Evolutionary conservation across 1,140 invertebrate genomes (phyloP).

Genomic region (Dryas iulia): DNA sequence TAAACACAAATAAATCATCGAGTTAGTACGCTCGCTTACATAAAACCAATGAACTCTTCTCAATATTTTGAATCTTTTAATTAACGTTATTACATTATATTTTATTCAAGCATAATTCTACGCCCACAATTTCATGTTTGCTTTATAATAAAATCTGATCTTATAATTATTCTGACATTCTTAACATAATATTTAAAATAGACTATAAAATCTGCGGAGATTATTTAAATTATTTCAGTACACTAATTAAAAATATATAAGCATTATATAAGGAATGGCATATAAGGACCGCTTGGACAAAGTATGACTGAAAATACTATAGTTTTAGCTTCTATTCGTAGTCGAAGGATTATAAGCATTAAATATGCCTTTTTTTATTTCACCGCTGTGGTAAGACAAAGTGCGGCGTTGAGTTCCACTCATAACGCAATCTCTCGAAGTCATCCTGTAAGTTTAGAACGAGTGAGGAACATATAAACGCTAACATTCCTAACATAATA

Average conservation of each 20-base stretch:
- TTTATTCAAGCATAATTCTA: conserved; percentile 1
- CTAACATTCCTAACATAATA: too few relatives aligned
- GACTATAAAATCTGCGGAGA: neutral
- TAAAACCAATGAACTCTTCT: neutral
- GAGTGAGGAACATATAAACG: too few relatives aligned
- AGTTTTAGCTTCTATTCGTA: too few relatives aligned
- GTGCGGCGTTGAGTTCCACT: too few relatives aligned
- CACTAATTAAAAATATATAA: neutral
- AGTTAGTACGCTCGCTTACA: neutral
- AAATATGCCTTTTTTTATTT: too few relatives aligned
- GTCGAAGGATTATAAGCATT: too few relatives aligned
- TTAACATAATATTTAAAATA: neutral
- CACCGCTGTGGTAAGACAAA: too few relatives aligned
- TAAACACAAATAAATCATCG: neutral
- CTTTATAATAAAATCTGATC: conserved; percentile 2
- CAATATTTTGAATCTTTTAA: conserved; percentile 1
- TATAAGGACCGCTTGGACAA: too few relatives aligned
- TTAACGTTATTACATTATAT: conserved; percentile 1
- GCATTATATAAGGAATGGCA: too few relatives aligned
- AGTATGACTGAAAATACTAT: too few relatives aligned
- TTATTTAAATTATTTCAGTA: neutral
- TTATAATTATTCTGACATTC: conserved; percentile 1
- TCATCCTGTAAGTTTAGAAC: too few relatives aligned
- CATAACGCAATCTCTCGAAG: too few relatives aligned
- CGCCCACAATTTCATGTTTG: conserved; percentile 8